Evolutionary conservation across 2,113 vertebrate species (phyloP).

Genomic region (Ibidorhyncha struthersii): DNA sequence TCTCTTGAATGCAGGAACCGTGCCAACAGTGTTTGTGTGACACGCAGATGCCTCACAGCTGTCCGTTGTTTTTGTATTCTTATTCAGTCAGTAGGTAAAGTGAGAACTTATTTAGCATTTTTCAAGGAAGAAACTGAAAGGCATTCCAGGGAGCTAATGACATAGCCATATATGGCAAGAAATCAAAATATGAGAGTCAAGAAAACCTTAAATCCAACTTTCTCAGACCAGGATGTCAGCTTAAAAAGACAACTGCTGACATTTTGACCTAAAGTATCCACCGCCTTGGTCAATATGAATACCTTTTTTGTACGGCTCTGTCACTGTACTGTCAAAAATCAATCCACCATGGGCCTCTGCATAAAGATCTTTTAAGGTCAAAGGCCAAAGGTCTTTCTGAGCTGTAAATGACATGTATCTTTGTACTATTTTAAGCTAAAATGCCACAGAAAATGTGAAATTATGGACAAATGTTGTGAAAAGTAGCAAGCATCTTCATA

Average conservation of each 20-base stretch:
- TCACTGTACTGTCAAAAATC: slow-evolving; percentile 73
- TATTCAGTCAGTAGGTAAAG: slow-evolving; percentile 65
- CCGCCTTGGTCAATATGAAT: slow-evolving; percentile 67
- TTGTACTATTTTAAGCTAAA: slow-evolving; percentile 64
- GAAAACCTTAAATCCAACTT: slow-evolving; percentile 22
- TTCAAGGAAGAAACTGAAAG: slow-evolving; percentile 31
- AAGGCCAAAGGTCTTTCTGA: slow-evolving; percentile 67
- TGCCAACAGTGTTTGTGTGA: slow-evolving; percentile 56
- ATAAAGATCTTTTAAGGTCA: slow-evolving; percentile 74
- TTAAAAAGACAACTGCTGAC: slow-evolving; percentile 69
- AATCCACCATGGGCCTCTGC: slow-evolving; percentile 65
- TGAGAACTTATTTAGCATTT: slow-evolving; percentile 67
- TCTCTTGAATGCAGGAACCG: slow-evolving; percentile 51
- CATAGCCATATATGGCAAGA: background rate
- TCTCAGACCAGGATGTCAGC: slow-evolving; percentile 56
- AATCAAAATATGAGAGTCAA: slow-evolving; percentile 37
- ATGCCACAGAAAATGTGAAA: slow-evolving; percentile 18
- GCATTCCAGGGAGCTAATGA: slow-evolving; percentile 26
- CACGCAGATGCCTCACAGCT: slow-evolving; percentile 48
- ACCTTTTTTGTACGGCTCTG: slow-evolving; percentile 68
- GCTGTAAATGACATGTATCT: slow-evolving; percentile 53
- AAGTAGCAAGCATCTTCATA: background rate
- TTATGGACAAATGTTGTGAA: background rate
- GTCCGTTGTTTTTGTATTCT: slow-evolving; percentile 65
- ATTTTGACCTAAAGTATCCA: slow-evolving; percentile 74